A percentile compares a stretch with the other conserved stretches of the same genome.
Evolutionary conservation across 2,888 invertebrate genomes (phyloP).

Genomic region (Leptopilina myrica): DNA sequence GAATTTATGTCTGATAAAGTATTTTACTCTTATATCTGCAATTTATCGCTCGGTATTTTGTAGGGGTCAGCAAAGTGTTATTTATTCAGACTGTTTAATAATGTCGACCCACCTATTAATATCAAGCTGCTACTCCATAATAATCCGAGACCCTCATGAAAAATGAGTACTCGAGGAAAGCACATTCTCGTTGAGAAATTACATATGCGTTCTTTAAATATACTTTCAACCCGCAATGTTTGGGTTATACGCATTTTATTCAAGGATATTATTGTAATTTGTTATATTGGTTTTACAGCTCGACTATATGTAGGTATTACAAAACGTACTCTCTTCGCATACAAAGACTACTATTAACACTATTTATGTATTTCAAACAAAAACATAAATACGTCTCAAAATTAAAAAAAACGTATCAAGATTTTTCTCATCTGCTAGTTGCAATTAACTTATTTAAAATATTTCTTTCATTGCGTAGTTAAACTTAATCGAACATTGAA

Average conservation of each 20-base stretch:
- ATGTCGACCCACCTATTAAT: constrained; percentile 31
- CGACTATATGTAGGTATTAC: neutral
- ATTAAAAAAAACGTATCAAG: neutral
- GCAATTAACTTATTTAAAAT: no score
- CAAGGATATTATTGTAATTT: constrained; percentile 6
- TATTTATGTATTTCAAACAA: no score
- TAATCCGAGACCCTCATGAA: constrained; percentile 22
- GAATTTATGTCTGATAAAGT: constrained; percentile 9
- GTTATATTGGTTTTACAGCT: neutral
- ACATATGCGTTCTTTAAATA: constrained; percentile 18
- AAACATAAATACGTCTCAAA: neutral
- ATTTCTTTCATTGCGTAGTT: no score
- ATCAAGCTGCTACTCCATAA: constrained; percentile 22
- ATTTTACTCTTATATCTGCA: neutral
- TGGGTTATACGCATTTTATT: neutral
- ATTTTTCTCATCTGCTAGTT: neutral
- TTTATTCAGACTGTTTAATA: constrained; percentile 30
- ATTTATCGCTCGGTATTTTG: neutral
- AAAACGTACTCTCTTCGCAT: neutral
- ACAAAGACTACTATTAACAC: neutral
- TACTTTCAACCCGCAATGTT: neutral
- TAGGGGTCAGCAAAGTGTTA: constrained; percentile 13
- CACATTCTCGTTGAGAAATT: constrained; percentile 29
- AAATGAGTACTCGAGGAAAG: constrained; percentile 17
- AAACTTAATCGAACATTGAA: no score